phyloP scores from a whole-genome alignment of 2,888 invertebrate genomes.

The Clunio marinus region DNA sequence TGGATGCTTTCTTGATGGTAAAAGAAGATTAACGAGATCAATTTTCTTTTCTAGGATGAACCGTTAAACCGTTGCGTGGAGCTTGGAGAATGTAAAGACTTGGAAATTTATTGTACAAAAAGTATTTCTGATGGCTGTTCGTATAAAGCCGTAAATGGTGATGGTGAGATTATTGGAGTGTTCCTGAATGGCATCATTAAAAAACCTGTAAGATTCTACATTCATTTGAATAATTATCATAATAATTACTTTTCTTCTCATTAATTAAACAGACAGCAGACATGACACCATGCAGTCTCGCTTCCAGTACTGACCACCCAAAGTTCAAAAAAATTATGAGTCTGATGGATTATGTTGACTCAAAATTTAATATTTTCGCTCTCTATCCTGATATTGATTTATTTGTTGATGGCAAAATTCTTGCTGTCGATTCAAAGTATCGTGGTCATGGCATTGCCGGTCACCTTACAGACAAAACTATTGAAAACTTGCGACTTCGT shows the following conservation, averaged over 20 bases:
- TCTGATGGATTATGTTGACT: constrained; percentile 53
- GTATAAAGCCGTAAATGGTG: constrained; percentile 54
- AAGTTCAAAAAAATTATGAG: constrained; percentile 56
- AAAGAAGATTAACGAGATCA: background rate
- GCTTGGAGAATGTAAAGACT: constrained; percentile 51
- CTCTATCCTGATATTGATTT: constrained; percentile 50
- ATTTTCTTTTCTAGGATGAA: constrained; percentile 46
- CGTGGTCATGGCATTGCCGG: constrained; percentile 51
- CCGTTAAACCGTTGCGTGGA: constrained; percentile 49
- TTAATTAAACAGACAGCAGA: constrained; percentile 45
- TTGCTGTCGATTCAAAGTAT: constrained; percentile 50
- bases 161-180: constrained; percentile 55
- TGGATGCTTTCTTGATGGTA: background rate
- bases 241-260: background rate
- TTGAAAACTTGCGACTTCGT: constrained; percentile 49
- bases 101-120: constrained; percentile 55
- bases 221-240: constrained; percentile 40
- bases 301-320: constrained; percentile 50
- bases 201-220: constrained; percentile 44
- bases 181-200: constrained; percentile 53
- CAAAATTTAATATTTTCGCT: constrained; percentile 51
- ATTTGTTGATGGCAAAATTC: constrained; percentile 50
- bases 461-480: constrained; percentile 46
- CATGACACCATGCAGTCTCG: constrained; percentile 45
- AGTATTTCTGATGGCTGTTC: constrained; percentile 56